These are phyloP conservation scores for Mesorhabditis belari DNA, from an alignment of 2,888 invertebrate genomes.

Conservation along the genomic window DNA sequence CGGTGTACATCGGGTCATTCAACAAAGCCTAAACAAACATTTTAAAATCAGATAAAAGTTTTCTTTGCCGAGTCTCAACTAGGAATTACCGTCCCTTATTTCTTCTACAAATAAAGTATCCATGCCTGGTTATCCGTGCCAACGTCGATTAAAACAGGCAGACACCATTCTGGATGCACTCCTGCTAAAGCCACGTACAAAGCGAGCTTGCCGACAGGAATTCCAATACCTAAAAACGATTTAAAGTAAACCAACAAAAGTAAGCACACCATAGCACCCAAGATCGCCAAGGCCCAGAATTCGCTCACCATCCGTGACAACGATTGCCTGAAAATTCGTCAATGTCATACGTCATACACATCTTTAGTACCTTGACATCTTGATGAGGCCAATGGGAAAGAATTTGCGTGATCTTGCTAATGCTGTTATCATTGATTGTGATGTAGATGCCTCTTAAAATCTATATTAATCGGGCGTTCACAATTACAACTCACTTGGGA, in stretches of 20 bases:
- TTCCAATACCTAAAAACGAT: constrained; percentile 76
- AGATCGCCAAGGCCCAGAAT: constrained; percentile 94
- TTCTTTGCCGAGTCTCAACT: constrained; percentile 4
- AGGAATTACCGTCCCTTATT: background rate
- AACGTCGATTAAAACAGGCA: constrained; percentile 84
- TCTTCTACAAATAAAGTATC: background rate
- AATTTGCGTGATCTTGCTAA: constrained; percentile 83
- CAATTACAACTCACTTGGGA: constrained; percentile 63
- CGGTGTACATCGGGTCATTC: constrained; percentile 90
- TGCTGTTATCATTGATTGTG: constrained; percentile 78
- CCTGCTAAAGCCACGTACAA: constrained; percentile 91
- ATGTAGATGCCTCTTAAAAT: constrained; percentile 74
- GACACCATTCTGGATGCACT: constrained; percentile 85
- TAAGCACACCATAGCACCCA: constrained; percentile 65
- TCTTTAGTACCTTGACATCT: constrained; percentile 55
- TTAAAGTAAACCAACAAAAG: too few relatives aligned
- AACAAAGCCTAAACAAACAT: constrained; percentile 62
- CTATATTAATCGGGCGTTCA: constrained; percentile 3
- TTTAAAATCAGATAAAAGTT: too few relatives aligned
- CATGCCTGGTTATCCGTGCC: constrained; percentile 49
- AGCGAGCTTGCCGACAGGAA: constrained; percentile 91
- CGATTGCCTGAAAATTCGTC: constrained; percentile 63
- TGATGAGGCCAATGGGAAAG: constrained; percentile 78
- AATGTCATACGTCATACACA: too few relatives aligned
- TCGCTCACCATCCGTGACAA: constrained; percentile 95